These are phyloP conservation scores for Habropoda laboriosa DNA, from an alignment of 1,140 invertebrate genomes.

Conservation along the genomic window DNA sequence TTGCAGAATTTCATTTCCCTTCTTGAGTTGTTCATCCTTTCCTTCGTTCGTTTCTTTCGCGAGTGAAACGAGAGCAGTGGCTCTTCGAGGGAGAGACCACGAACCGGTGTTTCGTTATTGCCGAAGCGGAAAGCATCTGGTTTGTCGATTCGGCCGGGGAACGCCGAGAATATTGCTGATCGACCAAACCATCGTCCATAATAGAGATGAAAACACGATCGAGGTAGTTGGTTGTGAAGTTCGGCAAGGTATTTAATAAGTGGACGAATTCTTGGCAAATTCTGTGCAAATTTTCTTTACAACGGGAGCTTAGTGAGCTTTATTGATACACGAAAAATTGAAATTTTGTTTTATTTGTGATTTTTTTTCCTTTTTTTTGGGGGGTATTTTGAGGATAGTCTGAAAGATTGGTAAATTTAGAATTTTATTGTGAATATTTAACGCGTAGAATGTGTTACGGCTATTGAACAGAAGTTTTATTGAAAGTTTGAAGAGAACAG, in stretches of 20 bases:
- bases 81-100: not conserved
- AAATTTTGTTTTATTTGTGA: too few species aligned
- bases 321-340: too few species aligned
- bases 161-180: not conserved
- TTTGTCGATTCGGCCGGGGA: slow-evolving; percentile 6
- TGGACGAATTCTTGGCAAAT: slow-evolving; percentile 2
- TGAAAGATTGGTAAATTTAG: too few species aligned
- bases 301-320: not conserved
- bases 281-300: not conserved
- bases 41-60: not conserved
- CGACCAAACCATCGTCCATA: not conserved
- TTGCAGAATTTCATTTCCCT: not conserved
- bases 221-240: not conserved
- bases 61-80: not conserved
- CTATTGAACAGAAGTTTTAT: not conserved
- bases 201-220: not conserved
- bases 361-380: too few species aligned
- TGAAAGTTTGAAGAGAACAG: not conserved
- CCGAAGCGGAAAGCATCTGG: slow-evolving; percentile 11
- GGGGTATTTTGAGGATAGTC: too few species aligned
- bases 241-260: slow-evolving; percentile 14
- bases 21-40: not conserved
- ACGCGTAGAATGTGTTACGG: too few species aligned
- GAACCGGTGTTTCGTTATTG: not conserved
- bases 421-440: too few species aligned